Conservation (phyloP, 2,888 invertebrate species). For the Agrilus biguttatus region DNA sequence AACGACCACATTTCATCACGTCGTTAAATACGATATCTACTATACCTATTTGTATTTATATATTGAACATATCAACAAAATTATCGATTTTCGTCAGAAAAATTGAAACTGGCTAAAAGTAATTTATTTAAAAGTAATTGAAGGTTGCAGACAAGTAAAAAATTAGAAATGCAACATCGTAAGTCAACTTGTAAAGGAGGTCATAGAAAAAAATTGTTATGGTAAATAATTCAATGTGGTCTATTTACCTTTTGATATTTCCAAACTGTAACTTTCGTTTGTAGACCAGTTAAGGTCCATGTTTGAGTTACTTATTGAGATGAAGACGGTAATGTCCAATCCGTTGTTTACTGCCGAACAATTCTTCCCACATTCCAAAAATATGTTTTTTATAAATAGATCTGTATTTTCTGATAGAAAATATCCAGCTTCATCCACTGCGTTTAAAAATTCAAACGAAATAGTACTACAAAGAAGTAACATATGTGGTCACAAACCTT, state of each 20-base stretch:
- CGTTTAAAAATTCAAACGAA: slow-evolving; percentile 36
- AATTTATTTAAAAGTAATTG: too few relatives aligned
- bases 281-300: slow-evolving; percentile 48
- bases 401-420: slow-evolving; percentile 40
- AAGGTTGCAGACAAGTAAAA: too few relatives aligned
- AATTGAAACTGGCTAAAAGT: too few relatives aligned
- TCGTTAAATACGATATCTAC: too few relatives aligned
- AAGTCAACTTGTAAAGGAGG: too few relatives aligned
- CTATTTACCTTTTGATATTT: slow-evolving; percentile 5
- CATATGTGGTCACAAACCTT: too few relatives aligned
- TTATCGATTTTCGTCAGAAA: too few relatives aligned
- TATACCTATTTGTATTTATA: too few relatives aligned
- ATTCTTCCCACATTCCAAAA: slow-evolving; percentile 42
- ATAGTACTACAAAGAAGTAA: slow-evolving; percentile 11
- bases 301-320: slow-evolving; percentile 36
- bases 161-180: too few relatives aligned
- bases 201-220: too few relatives aligned
- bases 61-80: too few relatives aligned
- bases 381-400: slow-evolving; percentile 40
- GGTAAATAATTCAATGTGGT: background rate
- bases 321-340: slow-evolving; percentile 37
- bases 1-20: too few relatives aligned
- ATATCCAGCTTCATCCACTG: slow-evolving; percentile 32
- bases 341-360: slow-evolving; percentile 32
- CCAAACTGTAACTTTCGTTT: slow-evolving; percentile 50